A percentile compares a stretch with the other conserved stretches of the same genome.
Conservation (phyloP, 2,797 vertebrate genomes). For the Coreius guichenoti region DNA sequence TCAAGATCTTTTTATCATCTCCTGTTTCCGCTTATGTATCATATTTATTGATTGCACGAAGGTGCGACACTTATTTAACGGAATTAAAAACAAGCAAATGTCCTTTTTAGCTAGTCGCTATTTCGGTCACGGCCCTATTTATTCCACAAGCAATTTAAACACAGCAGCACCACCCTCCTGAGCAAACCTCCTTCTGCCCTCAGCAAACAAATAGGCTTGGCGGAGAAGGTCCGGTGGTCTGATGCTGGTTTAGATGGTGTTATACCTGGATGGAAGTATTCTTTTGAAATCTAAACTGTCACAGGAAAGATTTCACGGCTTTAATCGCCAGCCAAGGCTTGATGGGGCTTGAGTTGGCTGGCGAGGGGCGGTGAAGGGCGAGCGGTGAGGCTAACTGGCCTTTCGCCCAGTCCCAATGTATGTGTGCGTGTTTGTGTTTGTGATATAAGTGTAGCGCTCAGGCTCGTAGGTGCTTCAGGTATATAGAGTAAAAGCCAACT, state of each 20-base stretch:
- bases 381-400: constrained; percentile 28
- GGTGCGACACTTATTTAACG: background rate
- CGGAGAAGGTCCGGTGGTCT: constrained; percentile 73
- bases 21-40: background rate
- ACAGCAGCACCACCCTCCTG: constrained; percentile 35
- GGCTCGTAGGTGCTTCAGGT: constrained; percentile 57
- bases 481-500: constrained; percentile 25
- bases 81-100: background rate
- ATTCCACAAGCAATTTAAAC: constrained; percentile 51
- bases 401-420: constrained; percentile 29
- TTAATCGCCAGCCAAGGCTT: constrained; percentile 59
- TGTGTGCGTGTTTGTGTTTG: constrained; percentile 25
- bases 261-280: constrained; percentile 67
- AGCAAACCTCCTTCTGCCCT: constrained; percentile 62
- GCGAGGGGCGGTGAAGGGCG: constrained; percentile 54
- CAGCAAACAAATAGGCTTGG: constrained; percentile 75
- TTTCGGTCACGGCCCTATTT: constrained; percentile 46
- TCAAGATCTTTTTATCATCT: constrained; percentile 8
- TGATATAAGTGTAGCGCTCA: constrained; percentile 27
- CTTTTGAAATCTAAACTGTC: constrained; percentile 77
- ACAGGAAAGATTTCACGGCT: constrained; percentile 66
- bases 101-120: constrained; percentile 14
- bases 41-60: background rate
- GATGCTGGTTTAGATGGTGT: constrained; percentile 67
- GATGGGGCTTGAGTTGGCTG: constrained; percentile 62